Conservation (phyloP, 2,888 invertebrate species). For the Petrophora chlorosata region DNA sequence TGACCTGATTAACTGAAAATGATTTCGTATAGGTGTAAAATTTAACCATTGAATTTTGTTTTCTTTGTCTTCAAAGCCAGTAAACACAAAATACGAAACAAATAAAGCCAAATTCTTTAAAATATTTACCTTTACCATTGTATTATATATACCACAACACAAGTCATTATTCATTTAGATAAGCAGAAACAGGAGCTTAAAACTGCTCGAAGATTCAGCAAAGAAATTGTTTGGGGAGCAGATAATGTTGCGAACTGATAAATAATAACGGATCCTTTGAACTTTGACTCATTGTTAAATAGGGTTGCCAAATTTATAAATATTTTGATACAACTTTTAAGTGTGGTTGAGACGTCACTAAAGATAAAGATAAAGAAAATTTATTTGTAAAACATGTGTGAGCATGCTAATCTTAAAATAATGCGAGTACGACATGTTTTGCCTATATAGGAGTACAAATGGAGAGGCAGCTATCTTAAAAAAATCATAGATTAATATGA, state of each 20-base stretch:
- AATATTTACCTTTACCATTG: background rate
- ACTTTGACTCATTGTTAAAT: background rate
- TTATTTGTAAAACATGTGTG: no score
- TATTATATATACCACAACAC: background rate
- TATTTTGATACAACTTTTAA: no score
- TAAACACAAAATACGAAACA: background rate
- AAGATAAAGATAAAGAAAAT: no score
- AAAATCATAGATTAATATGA: no score
- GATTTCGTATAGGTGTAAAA: no score
- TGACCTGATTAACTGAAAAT: no score
- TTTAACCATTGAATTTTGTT: no score
- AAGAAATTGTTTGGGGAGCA: background rate
- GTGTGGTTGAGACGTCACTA: no score
- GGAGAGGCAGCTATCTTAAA: no score
- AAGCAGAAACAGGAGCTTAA: slow-evolving; percentile 5
- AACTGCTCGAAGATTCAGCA: background rate
- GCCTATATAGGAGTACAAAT: no score
- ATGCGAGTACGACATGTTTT: no score
- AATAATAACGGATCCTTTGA: slow-evolving; percentile 3
- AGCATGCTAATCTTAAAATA: no score
- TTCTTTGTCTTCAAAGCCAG: background rate
- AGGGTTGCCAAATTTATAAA: background rate
- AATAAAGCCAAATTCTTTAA: background rate
- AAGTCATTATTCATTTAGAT: slow-evolving; percentile 13
- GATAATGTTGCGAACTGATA: slow-evolving; percentile 1